phyloP scores from a whole-genome alignment of 2,888 invertebrate genomes.

The Nycteola revayana region DNA sequence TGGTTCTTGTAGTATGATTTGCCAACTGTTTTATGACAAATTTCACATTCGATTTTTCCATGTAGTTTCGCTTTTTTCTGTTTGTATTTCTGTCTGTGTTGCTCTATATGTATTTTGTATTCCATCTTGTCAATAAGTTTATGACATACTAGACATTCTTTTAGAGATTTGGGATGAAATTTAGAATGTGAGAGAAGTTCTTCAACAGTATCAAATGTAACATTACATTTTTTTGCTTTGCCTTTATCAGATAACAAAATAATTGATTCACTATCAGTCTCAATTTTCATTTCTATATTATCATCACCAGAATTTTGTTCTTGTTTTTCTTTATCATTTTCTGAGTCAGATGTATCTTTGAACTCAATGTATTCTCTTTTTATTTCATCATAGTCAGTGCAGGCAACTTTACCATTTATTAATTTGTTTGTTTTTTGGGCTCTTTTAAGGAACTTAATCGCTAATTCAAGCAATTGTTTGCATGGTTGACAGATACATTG shows the following conservation, averaged over 20 bases:
- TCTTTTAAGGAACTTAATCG: conserved; percentile 29
- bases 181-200: conserved; percentile 17
- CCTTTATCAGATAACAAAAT: conserved; percentile 23
- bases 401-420: conserved; percentile 6
- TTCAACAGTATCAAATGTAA: conserved; percentile 15
- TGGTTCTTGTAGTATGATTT: conserved; percentile 35
- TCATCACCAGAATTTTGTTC: conserved; percentile 5
- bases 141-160: conserved; percentile 34
- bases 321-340: conserved; percentile 7
- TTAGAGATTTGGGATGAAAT: conserved; percentile 10
- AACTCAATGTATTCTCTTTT: conserved; percentile 25
- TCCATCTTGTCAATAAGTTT: conserved; percentile 17
- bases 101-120: conserved; percentile 27
- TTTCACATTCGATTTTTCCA: conserved; percentile 35
- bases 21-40: conserved; percentile 33
- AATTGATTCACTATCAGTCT: conserved; percentile 18
- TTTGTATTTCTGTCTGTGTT: conserved; percentile 29
- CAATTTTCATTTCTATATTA: conserved; percentile 4
- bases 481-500: conserved; percentile 33
- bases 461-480: conserved; percentile 22
- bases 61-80: conserved; percentile 17
- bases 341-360: conserved; percentile 11
- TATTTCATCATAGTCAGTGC: conserved; percentile 7
- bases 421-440: conserved; percentile 26
- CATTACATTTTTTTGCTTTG: conserved; percentile 16